A percentile compares a stretch with the other conserved stretches of the same genome.
These are phyloP conservation scores for Thelaira solivaga DNA, from an alignment of 2,888 invertebrate genomes.

Conservation along the genomic window DNA sequence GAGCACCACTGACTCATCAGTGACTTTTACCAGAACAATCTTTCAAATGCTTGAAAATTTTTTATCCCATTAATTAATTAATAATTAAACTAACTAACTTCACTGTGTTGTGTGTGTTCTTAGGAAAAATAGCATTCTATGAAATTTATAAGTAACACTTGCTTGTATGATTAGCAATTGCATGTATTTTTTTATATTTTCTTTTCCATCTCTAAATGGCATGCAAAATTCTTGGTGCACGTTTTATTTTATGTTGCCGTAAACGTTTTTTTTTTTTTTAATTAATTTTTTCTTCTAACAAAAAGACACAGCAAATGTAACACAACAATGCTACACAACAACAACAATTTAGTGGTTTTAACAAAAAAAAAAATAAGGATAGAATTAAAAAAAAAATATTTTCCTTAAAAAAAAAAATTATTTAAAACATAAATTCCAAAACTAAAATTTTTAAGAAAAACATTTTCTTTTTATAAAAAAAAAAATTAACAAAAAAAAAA, in stretches of 20 bases:
- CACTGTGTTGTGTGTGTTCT: no score
- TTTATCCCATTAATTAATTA: background rate
- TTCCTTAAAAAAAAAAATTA: no score
- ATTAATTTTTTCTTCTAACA: conserved; percentile 6
- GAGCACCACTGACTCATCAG: no score
- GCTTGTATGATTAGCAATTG: conserved; percentile 12
- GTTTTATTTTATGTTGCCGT: conserved; percentile 25
- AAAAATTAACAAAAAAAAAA: no score
- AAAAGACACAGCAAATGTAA: conserved; percentile 19
- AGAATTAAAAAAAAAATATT: no score
- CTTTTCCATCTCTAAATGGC: conserved; percentile 6
- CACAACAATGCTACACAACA: conserved; percentile 38
- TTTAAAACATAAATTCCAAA: no score
- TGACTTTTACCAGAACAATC: no score
- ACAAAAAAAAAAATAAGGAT: no score
- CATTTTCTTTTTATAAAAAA: no score
- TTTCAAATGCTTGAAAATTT: no score
- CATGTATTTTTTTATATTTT: conserved; percentile 23
- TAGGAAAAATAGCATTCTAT: conserved; percentile 32
- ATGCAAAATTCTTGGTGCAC: conserved; percentile 34
- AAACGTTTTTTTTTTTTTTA: background rate
- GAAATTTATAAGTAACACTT: conserved; percentile 11
- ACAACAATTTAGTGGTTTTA: conserved; percentile 1
- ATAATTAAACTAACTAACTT: no score
- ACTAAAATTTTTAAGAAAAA: no score